phyloP scores from a whole-genome alignment of 2,113 vertebrate genomes.

The Colaptes auratus region DNA sequence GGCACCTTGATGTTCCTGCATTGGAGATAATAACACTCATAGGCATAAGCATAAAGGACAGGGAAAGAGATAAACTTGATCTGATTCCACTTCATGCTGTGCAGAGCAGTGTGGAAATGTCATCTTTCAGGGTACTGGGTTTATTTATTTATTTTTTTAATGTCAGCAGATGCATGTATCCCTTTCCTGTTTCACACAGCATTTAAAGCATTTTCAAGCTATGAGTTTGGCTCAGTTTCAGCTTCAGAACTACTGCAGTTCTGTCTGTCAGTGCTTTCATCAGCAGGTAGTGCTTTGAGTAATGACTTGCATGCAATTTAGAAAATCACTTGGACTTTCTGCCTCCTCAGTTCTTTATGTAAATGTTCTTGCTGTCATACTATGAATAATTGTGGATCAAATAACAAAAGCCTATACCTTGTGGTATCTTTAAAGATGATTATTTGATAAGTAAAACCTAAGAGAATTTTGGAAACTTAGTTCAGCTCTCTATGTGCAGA shows the following conservation, averaged over 20 bases:
- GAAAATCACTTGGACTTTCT: slow-evolving; percentile 26
- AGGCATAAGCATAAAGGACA: background rate
- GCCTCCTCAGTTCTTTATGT: background rate
- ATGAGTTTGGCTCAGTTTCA: slow-evolving; percentile 26
- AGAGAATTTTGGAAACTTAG: background rate
- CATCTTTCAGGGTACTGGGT: background rate
- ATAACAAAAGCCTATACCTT: background rate
- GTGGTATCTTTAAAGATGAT: background rate
- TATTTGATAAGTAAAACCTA: background rate
- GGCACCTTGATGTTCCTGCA: slow-evolving; percentile 11
- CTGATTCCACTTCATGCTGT: background rate
- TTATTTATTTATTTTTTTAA: slow-evolving; percentile 43
- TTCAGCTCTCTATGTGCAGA: background rate
- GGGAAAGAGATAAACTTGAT: slow-evolving; percentile 8
- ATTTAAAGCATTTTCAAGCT: background rate
- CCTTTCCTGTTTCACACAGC: background rate
- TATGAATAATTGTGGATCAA: background rate
- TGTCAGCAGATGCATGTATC: background rate
- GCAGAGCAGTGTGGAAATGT: slow-evolving; percentile 21
- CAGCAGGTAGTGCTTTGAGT: slow-evolving; percentile 3
- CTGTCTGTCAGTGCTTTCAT: background rate
- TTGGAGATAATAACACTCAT: slow-evolving; percentile 1
- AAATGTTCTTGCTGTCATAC: background rate
- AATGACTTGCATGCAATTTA: background rate
- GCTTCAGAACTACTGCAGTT: background rate